Percentiles rank a stretch among this genome's conserved stretches.
These are phyloP conservation scores for Parambassis ranga DNA, from an alignment of 2,797 vertebrate species.

Conservation along the genomic window DNA sequence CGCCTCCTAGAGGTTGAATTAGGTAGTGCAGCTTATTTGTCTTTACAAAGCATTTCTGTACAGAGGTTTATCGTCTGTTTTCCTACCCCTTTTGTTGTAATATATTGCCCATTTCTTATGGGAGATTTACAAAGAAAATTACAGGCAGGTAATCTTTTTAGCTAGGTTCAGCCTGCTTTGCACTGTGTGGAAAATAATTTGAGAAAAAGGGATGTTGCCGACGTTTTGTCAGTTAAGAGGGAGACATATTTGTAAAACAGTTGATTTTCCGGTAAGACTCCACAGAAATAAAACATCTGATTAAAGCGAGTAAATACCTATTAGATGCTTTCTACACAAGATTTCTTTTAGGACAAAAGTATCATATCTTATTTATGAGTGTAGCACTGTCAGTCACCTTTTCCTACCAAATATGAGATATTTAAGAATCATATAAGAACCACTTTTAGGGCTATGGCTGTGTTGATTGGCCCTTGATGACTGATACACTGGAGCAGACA, in stretches of 20 bases:
- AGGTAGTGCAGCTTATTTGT: conserved; percentile 49
- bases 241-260: conserved; percentile 66
- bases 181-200: conserved; percentile 34
- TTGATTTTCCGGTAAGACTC: conserved; percentile 7
- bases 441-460: conserved; percentile 24
- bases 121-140: conserved; percentile 2
- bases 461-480: conserved; percentile 16
- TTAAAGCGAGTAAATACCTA: background rate
- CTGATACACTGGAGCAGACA: conserved; percentile 70
- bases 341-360: conserved; percentile 11
- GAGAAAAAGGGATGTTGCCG: conserved; percentile 57
- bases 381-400: conserved; percentile 55
- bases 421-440: conserved; percentile 41
- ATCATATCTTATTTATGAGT: conserved; percentile 63
- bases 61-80: conserved; percentile 25
- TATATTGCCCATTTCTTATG: conserved; percentile 20
- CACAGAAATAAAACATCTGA: conserved; percentile 3
- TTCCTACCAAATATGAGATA: conserved; percentile 55
- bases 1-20: conserved; percentile 65
- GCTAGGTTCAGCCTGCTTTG: conserved; percentile 20
- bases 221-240: conserved; percentile 13
- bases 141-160: too few relatives aligned
- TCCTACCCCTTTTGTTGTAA: conserved; percentile 40
- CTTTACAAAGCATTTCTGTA: conserved; percentile 42
- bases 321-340: conserved; percentile 30